These are phyloP conservation scores for Lagopus leucura DNA, from an alignment of 2,113 vertebrate species.

Conservation along the genomic window DNA sequence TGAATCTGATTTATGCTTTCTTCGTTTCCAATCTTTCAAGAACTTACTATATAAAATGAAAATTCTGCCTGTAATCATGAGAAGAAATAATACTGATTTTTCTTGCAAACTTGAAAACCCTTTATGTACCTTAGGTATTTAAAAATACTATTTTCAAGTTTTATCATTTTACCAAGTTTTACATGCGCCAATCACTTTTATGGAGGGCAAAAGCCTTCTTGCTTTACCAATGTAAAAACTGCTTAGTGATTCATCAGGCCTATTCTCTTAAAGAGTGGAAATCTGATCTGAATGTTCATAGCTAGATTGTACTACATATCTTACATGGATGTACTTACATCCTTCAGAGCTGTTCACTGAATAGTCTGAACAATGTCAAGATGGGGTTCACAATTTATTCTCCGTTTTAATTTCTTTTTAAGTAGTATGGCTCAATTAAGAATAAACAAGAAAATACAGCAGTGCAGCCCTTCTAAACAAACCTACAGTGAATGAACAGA, in stretches of 20 bases:
- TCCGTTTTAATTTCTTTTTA: slow-evolving; percentile 1
- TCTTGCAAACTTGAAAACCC: background rate
- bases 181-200: background rate
- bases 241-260: background rate
- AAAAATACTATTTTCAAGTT: background rate
- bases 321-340: background rate
- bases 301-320: background rate
- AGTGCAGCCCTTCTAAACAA: background rate
- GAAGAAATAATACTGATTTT: background rate
- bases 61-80: background rate
- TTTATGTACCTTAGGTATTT: background rate
- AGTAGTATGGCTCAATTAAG: background rate
- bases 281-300: background rate
- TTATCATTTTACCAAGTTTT: background rate
- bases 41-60: background rate
- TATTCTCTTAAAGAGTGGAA: background rate
- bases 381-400: background rate
- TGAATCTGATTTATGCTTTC: background rate
- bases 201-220: background rate
- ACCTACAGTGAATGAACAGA: background rate
- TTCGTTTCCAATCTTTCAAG: background rate
- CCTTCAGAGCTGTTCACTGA: background rate
- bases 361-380: background rate
- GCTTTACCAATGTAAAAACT: background rate
- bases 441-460: background rate